Conservation (phyloP, 2,113 vertebrate genomes). For the Rhabdomys dilectus region DNA sequence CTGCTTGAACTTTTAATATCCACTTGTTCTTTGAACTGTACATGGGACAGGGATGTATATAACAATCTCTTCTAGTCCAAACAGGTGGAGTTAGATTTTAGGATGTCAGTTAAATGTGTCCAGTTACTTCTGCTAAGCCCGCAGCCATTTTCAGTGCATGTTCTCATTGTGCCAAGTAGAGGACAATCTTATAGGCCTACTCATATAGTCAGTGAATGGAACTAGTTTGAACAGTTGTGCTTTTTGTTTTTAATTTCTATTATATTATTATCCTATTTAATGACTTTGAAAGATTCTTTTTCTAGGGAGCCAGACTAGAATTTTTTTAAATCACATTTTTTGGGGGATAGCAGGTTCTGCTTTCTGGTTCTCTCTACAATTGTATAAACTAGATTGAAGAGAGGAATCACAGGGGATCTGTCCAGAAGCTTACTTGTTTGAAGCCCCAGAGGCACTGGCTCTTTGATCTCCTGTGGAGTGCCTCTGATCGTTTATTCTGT, state of each 20-base stretch:
- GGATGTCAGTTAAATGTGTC: background rate
- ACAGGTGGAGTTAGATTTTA: conserved; percentile 40
- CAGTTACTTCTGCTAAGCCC: conserved; percentile 5
- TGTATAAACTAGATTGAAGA: conserved; percentile 31
- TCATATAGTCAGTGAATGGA: background rate
- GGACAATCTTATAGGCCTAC: background rate
- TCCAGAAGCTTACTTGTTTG: conserved; percentile 41
- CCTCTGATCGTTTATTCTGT: conserved; percentile 72
- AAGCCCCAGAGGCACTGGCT: conserved; percentile 65
- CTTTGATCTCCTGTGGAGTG: conserved; percentile 68
- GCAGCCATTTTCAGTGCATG: background rate
- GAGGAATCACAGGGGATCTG: conserved; percentile 57
- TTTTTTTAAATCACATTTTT: conserved; percentile 55
- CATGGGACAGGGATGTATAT: background rate
- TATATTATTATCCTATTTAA: conserved; percentile 56
- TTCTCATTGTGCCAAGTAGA: background rate
- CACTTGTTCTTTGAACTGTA: conserved; percentile 39
- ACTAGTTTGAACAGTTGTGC: conserved; percentile 55
- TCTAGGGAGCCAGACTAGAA: conserved; percentile 20
- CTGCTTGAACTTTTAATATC: conserved; percentile 29
- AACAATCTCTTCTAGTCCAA: background rate
- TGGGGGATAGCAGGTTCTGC: conserved; percentile 1
- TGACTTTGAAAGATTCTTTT: conserved; percentile 58
- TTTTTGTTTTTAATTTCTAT: conserved; percentile 32
- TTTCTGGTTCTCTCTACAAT: background rate